phyloP scores from a whole-genome alignment of 2,797 vertebrate species.

The Mormyrops attenuatus region DNA sequence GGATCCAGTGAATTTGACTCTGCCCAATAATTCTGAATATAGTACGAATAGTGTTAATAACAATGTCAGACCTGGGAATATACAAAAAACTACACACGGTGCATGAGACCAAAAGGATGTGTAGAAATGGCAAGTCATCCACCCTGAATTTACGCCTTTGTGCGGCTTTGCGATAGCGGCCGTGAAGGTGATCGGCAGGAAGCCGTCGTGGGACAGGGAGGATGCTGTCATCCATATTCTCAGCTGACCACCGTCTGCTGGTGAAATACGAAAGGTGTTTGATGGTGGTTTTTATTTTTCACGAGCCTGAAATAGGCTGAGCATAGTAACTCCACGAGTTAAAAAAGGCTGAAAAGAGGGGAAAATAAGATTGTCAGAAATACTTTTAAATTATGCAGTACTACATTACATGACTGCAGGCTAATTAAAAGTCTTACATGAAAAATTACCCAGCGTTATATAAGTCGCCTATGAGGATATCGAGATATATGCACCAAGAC shows the following conservation, averaged over 20 bases:
- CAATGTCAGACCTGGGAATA: not conserved
- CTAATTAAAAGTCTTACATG: constrained; percentile 41
- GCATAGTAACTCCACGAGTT: constrained; percentile 2
- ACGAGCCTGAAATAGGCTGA: constrained; percentile 28
- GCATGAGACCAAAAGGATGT: constrained; percentile 12
- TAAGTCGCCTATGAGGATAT: constrained; percentile 20
- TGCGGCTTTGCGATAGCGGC: not conserved
- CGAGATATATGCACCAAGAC: constrained; percentile 16
- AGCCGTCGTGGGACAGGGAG: not conserved
- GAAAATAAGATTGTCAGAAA: constrained; percentile 29
- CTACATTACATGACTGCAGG: constrained; percentile 31
- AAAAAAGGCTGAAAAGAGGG: constrained; percentile 14
- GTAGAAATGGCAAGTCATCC: not conserved
- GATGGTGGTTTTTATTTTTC: constrained; percentile 39
- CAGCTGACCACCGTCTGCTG: not conserved
- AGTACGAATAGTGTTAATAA: not conserved
- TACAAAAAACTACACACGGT: not conserved
- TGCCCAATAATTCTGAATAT: constrained; percentile 1
- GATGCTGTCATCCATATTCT: not conserved
- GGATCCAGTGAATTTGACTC: not conserved
- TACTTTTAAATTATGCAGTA: constrained; percentile 38
- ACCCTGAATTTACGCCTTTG: not conserved
- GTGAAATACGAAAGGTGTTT: constrained; percentile 31
- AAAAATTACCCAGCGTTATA: constrained; percentile 33
- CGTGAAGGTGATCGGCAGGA: not conserved